Conservation (phyloP, 2,113 vertebrate genomes). For the Chaenogobius annularis region DNA sequence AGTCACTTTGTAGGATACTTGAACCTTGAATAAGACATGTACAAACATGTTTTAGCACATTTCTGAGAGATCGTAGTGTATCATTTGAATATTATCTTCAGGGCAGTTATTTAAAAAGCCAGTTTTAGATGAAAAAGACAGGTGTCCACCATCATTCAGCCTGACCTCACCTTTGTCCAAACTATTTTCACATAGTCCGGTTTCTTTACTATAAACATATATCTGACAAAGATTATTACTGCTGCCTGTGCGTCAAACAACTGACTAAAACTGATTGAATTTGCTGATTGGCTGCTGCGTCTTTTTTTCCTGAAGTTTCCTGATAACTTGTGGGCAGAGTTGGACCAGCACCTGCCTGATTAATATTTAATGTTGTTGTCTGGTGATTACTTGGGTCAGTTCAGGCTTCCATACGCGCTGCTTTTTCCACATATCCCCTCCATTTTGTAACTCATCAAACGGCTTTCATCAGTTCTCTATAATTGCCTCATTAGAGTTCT, state of each 20-base stretch:
- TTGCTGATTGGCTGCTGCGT: conserved; percentile 26
- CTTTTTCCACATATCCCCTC: conserved; percentile 58
- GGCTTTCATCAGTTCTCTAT: conserved; percentile 73
- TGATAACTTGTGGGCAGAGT: conserved; percentile 48
- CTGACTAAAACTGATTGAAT: conserved; percentile 20
- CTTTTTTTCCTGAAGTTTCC: conserved; percentile 45
- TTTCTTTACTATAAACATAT: not conserved
- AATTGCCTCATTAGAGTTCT: conserved; percentile 80
- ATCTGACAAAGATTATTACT: not conserved
- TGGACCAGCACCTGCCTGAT: conserved; percentile 67
- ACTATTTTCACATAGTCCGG: too few relatives aligned
- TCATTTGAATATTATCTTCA: too few relatives aligned
- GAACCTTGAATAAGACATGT: too few relatives aligned
- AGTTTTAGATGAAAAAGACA: too few relatives aligned
- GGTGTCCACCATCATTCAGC: too few relatives aligned
- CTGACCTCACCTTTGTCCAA: too few relatives aligned
- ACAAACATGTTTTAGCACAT: too few relatives aligned
- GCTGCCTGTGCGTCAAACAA: not conserved
- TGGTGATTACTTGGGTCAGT: conserved; percentile 69
- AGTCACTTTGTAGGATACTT: too few relatives aligned
- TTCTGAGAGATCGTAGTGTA: too few relatives aligned
- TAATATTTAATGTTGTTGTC: conserved; percentile 68
- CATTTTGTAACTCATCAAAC: conserved; percentile 69
- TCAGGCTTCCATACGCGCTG: conserved; percentile 62
- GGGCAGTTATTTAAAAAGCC: too few relatives aligned